Base-by-base conservation (phyloP, 1,140 invertebrate species). In the Sipha flava region DNA sequence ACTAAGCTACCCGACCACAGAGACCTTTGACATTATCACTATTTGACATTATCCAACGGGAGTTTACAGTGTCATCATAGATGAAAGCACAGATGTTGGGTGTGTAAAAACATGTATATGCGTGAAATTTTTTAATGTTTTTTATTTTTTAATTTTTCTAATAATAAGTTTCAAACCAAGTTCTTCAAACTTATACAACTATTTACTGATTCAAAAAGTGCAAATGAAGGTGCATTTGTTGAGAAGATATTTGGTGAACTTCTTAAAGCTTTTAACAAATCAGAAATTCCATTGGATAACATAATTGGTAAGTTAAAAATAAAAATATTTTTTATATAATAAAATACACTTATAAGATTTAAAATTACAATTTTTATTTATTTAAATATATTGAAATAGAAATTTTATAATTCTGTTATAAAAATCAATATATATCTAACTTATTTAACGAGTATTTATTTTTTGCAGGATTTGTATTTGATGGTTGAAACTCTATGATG, bases 401-500 rank as follows among this genome's bases (percentile, higher is more conserved):
- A n/a, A n/a, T n/a, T 54, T 52, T 52, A 52, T 52, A 52, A 52
- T 52, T 52, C 23, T 52, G n/a, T n/a, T n/a, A n/a, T n/a, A 52
- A 52, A 23, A 23, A 52, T 52, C 9, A 23, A 52, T 52, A 52
- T 52, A 52, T 23, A 23, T 52, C 1, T 52, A 52, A 52, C 3
- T 52, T 52, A 52, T 23, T 52, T 23, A 52, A 49, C 49, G 49
- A 52, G 21, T 10, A 52, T 52, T 52, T 52, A 9, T 26, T 52
- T 52, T 52, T 6, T 52, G 49, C 84, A 40, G 85, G 85, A 31
- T 86, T 86, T 80, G 85, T 81, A 52, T 83, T 83, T 18, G 85
- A 86, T 83, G 84, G 83, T 16, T 82, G 81, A 57, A 86, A 83
- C 81, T 83, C 81, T 2, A 86, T 86, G 85, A 83, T 86, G 81